Base-by-base conservation (phyloP, 2,888 invertebrate genomes). In the Eudemis profundana region DNA sequence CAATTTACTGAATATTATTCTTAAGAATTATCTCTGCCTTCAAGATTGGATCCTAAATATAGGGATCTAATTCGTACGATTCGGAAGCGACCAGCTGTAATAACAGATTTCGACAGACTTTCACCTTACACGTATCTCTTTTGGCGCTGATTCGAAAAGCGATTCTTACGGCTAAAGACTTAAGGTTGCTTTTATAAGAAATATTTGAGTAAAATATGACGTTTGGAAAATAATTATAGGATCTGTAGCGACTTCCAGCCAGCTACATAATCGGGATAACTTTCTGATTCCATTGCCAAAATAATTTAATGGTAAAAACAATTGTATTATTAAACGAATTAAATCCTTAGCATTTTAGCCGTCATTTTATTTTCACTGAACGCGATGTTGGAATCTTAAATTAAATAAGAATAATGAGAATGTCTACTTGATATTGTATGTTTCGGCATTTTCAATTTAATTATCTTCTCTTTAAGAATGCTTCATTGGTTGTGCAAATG, bases 21-120 rank as follows among this genome's bases (percentile, higher is more conserved):
- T 33, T 33, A 7, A 8, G 29, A 29, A 29, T 44, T 15, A 40
- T 21, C 10, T 4, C n/a, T 3, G 36, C n/a, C 21, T 19, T 33
- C 19, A 21, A 29, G n/a, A 42, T 46, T 44, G 57, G 33, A 57
- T 17, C 40, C 29, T 50, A 27, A 27, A 38, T 47, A 61, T 29
- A 40, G 46, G 19, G 3, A 21, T 27, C 29, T 17, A 29, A 42
- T 50, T 51, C 23, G 14, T 40, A 23, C 7, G 21, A 51, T 50
- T 59, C 57, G 23, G 4, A n/a, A 47, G 21, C 27, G 17, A 42
- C 27, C 33, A 50, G 29, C 51, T 51, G 61, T 27, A 61, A 51
- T 51, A 61, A 61, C 61, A 61, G 42, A 61, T 51, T 44, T 42
- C 7, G 15, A 19, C n/a, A 1, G 5, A 12, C 23, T 21, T 21